Conservation (phyloP, 1,140 invertebrate species). For the Luehdorfia chinensis region DNA sequence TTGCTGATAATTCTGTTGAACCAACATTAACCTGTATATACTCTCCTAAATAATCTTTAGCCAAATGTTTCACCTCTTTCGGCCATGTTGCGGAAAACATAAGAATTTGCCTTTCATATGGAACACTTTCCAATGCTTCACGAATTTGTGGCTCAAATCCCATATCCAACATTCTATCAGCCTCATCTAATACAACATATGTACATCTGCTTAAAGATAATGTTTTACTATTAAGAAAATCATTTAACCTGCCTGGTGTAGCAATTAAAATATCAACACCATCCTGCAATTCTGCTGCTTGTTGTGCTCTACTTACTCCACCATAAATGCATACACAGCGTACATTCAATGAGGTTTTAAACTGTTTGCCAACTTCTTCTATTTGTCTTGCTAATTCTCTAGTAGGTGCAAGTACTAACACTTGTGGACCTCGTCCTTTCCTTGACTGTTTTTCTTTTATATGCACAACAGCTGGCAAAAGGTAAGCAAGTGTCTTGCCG, state of each 20-base stretch:
- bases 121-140: slow-evolving; percentile 89
- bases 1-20: slow-evolving; percentile 86
- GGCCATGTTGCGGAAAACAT: slow-evolving; percentile 91
- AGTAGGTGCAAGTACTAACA: slow-evolving; percentile 94
- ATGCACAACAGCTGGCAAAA: slow-evolving; percentile 91
- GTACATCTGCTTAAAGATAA: slow-evolving; percentile 93
- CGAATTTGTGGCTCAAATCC: slow-evolving; percentile 98
- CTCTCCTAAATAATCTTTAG: slow-evolving; percentile 85
- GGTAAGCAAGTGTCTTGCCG: slow-evolving; percentile 92
- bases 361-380: slow-evolving; percentile 93
- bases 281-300: slow-evolving; percentile 86
- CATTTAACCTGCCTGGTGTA: slow-evolving; percentile 96
- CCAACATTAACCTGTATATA: slow-evolving; percentile 89
- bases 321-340: slow-evolving; percentile 95
- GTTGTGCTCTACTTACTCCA: slow-evolving; percentile 89
- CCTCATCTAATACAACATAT: slow-evolving; percentile 80
- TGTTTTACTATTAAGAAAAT: slow-evolving; percentile 92
- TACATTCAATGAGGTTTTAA: slow-evolving; percentile 87
- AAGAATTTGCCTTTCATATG: slow-evolving; percentile 63
- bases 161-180: slow-evolving; percentile 97
- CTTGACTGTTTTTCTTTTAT: slow-evolving; percentile 90
- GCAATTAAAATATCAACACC: slow-evolving; percentile 94
- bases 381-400: slow-evolving; percentile 97
- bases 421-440: slow-evolving; percentile 91
- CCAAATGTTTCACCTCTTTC: slow-evolving; percentile 85